A percentile compares a stretch with the other conserved stretches of the same genome.
Conservation (phyloP, 2,888 invertebrate species). For the Dyspetes luteomarginatus region DNA sequence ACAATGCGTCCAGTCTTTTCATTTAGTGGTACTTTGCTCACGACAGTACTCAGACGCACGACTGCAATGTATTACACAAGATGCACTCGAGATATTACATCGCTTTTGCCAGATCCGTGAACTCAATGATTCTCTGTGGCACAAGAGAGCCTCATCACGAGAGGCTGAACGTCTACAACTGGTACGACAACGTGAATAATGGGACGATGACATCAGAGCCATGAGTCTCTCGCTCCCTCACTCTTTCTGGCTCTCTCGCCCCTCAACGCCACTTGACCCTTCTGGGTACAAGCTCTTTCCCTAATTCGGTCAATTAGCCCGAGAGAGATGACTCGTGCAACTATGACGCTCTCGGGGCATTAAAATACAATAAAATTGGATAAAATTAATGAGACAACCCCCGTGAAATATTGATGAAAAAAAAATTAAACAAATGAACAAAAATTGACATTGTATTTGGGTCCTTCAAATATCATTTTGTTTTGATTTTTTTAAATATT, state of each 20-base stretch:
- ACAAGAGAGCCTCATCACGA: conserved; percentile 36
- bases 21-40: conserved; percentile 45
- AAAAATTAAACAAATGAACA: conserved; percentile 8
- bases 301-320: conserved; percentile 76
- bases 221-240: conserved; percentile 30
- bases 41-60: conserved; percentile 67
- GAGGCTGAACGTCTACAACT: conserved; percentile 45
- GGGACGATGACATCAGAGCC: conserved; percentile 76
- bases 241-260: conserved; percentile 8
- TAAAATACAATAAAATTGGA: conserved; percentile 6
- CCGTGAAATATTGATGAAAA: conserved; percentile 17
- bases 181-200: conserved; percentile 63
- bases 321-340: conserved; percentile 39
- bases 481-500: background rate
- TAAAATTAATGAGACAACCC: background rate
- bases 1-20: conserved; percentile 76
- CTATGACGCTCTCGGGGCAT: conserved; percentile 9
- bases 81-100: conserved; percentile 61
- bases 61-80: conserved; percentile 60
- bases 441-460: background rate
- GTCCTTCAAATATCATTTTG: background rate
- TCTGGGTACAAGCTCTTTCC: conserved; percentile 71
- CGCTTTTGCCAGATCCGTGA: conserved; percentile 56
- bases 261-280: conserved; percentile 74
- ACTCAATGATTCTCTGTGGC: conserved; percentile 59